Evolutionary conservation across 2,888 invertebrate genomes (phyloP).

Genomic region (Zhuqinia jingwanae): DNA sequence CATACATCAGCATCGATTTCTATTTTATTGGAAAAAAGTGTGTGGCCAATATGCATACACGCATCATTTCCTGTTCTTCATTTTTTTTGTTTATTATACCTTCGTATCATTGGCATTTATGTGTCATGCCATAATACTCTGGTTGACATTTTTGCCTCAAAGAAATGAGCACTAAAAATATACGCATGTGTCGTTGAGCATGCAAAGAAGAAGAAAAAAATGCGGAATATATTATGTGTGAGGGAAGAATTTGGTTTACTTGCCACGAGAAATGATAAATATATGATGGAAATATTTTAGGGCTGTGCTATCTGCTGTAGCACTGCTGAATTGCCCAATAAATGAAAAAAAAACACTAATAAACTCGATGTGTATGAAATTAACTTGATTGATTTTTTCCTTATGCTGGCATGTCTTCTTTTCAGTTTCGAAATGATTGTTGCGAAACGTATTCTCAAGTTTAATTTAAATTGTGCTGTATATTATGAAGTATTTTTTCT

Average conservation of each 20-base stretch:
- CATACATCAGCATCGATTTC: conserved; percentile 27
- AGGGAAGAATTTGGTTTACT: neutral
- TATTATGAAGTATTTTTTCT: neutral
- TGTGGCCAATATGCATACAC: neutral
- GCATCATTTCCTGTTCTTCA: conserved; percentile 14
- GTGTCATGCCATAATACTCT: neutral
- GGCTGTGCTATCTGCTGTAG: too few species aligned
- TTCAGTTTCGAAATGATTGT: too few species aligned
- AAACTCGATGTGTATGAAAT: neutral
- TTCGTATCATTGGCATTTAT: too few species aligned
- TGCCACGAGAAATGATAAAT: neutral
- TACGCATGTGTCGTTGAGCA: neutral
- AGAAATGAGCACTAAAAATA: neutral
- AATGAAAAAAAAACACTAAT: neutral
- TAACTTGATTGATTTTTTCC: conserved; percentile 21
- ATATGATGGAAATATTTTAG: too few species aligned
- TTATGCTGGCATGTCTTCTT: too few species aligned
- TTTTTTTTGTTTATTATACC: too few species aligned
- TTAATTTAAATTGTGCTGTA: neutral
- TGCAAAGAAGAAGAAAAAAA: neutral
- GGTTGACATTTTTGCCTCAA: conserved; percentile 4
- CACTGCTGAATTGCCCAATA: conserved; percentile 32
- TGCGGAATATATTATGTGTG: too few species aligned
- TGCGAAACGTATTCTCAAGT: neutral
- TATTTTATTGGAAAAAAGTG: conserved; percentile 10